Evolutionary conservation across 1,140 invertebrate species (phyloP).

Genomic region (Atta texana): DNA sequence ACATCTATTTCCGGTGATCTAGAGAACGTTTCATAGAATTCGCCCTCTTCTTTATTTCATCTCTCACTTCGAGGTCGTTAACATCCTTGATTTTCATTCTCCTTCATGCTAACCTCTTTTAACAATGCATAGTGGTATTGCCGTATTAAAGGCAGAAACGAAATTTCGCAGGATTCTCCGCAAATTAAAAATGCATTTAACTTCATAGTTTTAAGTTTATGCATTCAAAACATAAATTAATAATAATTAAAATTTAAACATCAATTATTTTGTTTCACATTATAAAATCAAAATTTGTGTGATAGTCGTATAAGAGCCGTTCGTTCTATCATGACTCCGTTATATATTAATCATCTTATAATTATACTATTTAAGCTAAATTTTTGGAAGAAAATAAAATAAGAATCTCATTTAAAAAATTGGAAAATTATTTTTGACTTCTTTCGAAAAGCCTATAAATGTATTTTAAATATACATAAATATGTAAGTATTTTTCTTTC

Average conservation of each 20-base stretch:
- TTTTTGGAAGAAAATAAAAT: not conserved
- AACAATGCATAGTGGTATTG: not conserved
- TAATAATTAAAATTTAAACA: too few relatives aligned
- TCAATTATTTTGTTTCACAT: constrained; percentile 16
- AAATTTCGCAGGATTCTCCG: not conserved
- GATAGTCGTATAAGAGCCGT: not conserved
- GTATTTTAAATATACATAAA: not conserved
- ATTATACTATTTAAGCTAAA: not conserved
- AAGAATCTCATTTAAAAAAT: not conserved
- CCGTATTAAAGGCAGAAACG: constrained; percentile 19
- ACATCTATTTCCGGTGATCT: constrained; percentile 40
- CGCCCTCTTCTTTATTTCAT: not conserved
- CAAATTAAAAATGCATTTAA: constrained; percentile 57
- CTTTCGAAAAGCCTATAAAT: not conserved
- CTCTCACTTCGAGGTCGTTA: constrained; percentile 31
- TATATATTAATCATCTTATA: not conserved
- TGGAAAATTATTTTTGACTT: not conserved
- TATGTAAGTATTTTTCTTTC: not conserved
- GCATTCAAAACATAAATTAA: constrained; percentile 43
- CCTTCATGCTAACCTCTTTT: not conserved
- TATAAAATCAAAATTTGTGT: not conserved
- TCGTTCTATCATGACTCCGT: not conserved
- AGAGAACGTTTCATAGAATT: constrained; percentile 30
- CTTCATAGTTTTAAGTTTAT: constrained; percentile 56
- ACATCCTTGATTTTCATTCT: constrained; percentile 13